Evolutionary conservation across 2,888 invertebrate species (phyloP).

Genomic region (Ennomos fuscantarius): DNA sequence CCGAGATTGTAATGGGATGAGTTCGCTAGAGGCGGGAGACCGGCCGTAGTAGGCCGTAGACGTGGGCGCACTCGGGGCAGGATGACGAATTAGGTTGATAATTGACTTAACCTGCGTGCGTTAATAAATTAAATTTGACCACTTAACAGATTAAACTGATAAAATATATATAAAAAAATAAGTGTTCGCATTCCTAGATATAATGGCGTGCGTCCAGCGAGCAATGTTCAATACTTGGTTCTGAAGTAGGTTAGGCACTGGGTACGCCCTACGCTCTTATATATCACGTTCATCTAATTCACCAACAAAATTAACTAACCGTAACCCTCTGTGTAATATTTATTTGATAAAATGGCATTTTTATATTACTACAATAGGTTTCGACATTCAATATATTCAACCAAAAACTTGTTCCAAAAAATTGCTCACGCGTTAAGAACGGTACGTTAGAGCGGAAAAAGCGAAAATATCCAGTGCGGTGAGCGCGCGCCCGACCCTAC

Average conservation of each 20-base stretch:
- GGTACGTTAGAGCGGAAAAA: constrained; percentile 16
- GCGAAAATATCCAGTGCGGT: constrained; percentile 15
- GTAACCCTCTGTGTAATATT: no score
- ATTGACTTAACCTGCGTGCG: neutral
- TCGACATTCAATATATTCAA: neutral
- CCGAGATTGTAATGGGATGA: constrained; percentile 21
- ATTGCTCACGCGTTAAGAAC: constrained; percentile 5
- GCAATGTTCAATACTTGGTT: no score
- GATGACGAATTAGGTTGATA: neutral
- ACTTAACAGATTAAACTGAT: neutral
- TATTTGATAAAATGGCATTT: no score
- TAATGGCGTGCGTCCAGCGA: no score
- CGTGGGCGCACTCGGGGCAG: neutral
- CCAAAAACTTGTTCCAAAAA: constrained; percentile 8
- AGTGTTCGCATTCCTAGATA: no score
- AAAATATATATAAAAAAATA: no score
- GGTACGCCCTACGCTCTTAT: no score
- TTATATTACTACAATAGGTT: neutral
- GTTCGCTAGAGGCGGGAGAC: neutral
- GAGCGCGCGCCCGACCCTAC: constrained; percentile 4
- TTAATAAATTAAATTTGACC: neutral
- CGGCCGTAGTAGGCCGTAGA: neutral
- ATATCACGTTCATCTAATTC: no score
- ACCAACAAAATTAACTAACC: no score
- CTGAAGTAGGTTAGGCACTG: no score